Base-by-base conservation (phyloP, 2,888 invertebrate genomes). In the Cerceris rybyensis region DNA sequence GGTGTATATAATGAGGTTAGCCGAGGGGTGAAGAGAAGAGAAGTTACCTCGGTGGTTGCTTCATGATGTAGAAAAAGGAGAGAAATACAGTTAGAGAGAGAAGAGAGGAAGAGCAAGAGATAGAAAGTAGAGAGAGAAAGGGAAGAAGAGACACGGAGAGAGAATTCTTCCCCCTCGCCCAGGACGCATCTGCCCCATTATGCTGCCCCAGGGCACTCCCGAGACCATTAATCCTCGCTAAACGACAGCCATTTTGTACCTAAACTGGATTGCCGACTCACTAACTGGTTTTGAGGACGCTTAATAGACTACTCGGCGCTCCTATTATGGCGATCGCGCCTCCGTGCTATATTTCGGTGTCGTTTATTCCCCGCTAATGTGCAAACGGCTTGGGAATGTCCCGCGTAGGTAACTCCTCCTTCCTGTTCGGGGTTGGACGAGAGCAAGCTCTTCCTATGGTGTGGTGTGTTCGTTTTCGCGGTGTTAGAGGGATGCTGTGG, bases 161-260 rank as follows among this genome's bases (percentile, higher is more conserved):
- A 77, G 78, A 78, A 75, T 72, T 73, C 76, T 76, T 80, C 84
- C 81, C 78, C 83, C 75, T 82, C 84, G 75, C 83, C 86, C 85
- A 83, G 85, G 83, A 85, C 91, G 91, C 92, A 92, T 92, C 92
- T 92, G 92, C 91, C 91, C 91, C 90, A 91, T 92, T 92, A 91
- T 91, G 87, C 89, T 88, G 89, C 87, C 89, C 86, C 82, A 80
- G 88, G 88, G 87, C 89, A 90, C 90, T 89, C 89, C 86, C 89
- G 85, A 87, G 91, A 89, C 91, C 92, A 92, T 92, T 92, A 92
- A 92, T 92, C 91, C 92, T 92, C 88, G 89, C 92, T 92, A 92
- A 92, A 92, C 92, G 92, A 92, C 92, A 92, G 92, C 92, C 92
- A 92, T 92, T 92, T 92, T 92, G 92, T 92, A 92, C 91, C 92